A percentile compares a stretch with the other conserved stretches of the same genome.
Evolutionary conservation across 2,113 vertebrate species (phyloP).

Genomic region (Tyrannus savana): DNA sequence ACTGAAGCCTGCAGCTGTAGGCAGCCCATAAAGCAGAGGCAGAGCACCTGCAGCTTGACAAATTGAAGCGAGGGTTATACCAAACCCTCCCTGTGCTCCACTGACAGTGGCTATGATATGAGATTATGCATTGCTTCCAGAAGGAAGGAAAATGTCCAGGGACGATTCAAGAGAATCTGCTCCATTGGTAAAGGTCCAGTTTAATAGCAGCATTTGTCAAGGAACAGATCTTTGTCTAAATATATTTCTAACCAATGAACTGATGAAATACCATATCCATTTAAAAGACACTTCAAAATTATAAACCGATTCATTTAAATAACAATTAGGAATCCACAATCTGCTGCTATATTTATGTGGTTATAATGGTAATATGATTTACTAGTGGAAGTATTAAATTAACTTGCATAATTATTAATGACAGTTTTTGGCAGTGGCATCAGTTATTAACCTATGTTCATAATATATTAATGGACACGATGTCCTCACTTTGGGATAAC

Average conservation of each 20-base stretch:
- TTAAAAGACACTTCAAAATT: conserved; percentile 4
- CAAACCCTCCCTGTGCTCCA: not conserved
- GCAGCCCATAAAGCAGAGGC: not conserved
- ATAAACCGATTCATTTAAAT: not conserved
- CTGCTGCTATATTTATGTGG: not conserved
- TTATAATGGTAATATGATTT: not conserved
- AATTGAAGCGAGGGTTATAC: not conserved
- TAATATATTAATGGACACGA: not conserved
- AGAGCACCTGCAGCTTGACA: not conserved
- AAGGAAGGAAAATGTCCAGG: not conserved
- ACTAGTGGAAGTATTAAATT: not conserved
- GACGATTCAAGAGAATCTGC: not conserved
- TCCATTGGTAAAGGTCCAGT: not conserved
- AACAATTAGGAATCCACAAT: not conserved
- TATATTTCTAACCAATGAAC: conserved; percentile 1
- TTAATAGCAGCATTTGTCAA: not conserved
- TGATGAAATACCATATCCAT: not conserved
- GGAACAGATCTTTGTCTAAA: conserved; percentile 3
- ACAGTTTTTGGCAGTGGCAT: not conserved
- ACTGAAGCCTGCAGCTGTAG: not conserved
- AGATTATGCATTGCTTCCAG: not conserved
- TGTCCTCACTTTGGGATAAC: not conserved
- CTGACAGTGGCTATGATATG: not conserved
- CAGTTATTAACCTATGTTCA: not conserved
- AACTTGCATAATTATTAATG: not conserved